These are phyloP conservation scores for Lasioglossum villosulum DNA, from an alignment of 2,888 invertebrate genomes.

Conservation along the genomic window DNA sequence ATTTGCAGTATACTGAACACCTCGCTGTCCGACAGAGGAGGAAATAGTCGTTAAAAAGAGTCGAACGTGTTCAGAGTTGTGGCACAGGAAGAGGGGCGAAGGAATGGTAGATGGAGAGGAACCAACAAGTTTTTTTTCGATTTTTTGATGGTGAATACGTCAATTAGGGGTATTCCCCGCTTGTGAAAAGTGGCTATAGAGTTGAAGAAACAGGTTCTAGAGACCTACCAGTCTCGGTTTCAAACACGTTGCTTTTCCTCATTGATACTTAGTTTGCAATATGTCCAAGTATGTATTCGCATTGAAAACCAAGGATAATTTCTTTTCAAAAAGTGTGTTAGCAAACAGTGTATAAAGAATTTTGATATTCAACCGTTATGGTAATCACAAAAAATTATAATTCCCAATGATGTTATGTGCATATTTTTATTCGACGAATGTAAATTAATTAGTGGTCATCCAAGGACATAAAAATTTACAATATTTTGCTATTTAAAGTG, in stretches of 20 bases:
- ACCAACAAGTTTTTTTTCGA: conserved; percentile 33
- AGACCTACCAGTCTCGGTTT: neutral
- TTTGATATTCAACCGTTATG: too few relatives aligned
- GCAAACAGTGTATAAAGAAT: neutral
- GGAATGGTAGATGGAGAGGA: conserved; percentile 19
- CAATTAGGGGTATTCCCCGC: conserved; percentile 29
- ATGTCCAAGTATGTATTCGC: neutral
- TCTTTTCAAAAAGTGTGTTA: neutral
- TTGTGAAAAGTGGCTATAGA: conserved; percentile 32
- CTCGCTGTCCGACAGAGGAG: neutral
- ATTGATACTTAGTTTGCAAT: neutral
- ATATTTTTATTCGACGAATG: too few relatives aligned
- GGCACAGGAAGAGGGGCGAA: neutral
- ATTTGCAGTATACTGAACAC: neutral
- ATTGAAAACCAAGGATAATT: neutral
- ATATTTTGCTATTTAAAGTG: too few relatives aligned
- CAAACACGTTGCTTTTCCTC: neutral
- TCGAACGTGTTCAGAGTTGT: neutral
- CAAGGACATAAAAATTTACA: too few relatives aligned
- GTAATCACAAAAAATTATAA: too few relatives aligned
- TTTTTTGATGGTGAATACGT: conserved; percentile 26
- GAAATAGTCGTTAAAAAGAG: conserved; percentile 29
- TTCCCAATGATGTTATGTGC: too few relatives aligned
- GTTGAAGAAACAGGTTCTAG: conserved; percentile 43
- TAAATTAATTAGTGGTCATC: too few relatives aligned